Conservation (phyloP, 2,797 vertebrate genomes). For the Orientallactaga sibirica region DNA sequence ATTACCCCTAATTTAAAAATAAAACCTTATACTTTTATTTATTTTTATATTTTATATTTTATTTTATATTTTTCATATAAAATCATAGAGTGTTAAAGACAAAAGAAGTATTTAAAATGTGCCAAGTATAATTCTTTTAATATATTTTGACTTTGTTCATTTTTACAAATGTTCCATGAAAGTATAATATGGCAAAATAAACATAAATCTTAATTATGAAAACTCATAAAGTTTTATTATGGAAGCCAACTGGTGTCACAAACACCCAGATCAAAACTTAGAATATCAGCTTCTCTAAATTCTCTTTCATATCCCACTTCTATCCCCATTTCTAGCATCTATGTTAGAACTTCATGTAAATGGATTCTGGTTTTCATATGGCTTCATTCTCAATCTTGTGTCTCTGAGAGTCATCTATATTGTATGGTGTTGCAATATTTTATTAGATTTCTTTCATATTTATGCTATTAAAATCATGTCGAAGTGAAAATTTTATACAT, state of each 20-base stretch:
- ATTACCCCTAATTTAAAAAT: too few species aligned
- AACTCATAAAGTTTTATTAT: slow-evolving; percentile 17
- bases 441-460: slow-evolving; percentile 42
- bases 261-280: not conserved
- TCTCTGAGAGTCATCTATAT: slow-evolving; percentile 12
- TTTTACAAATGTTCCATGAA: slow-evolving; percentile 46
- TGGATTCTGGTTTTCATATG: not conserved
- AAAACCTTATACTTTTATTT: too few species aligned
- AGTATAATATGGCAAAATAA: slow-evolving; percentile 3
- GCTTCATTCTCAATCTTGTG: slow-evolving; percentile 25
- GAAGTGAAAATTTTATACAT: not conserved
- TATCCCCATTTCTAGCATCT: slow-evolving; percentile 37
- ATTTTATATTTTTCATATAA: slow-evolving; percentile 7
- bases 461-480: not conserved
- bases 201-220: not conserved
- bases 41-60: too few species aligned
- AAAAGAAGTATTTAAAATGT: slow-evolving; percentile 9
- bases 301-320: not conserved
- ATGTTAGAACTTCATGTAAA: slow-evolving; percentile 18
- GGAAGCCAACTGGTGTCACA: not conserved
- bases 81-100: slow-evolving; percentile 18
- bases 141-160: not conserved
- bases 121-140: slow-evolving; percentile 5
- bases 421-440: slow-evolving; percentile 11
- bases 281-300: slow-evolving; percentile 3